Evolutionary conservation across 2,113 vertebrate species (phyloP).

Genomic region (Micromys minutus): DNA sequence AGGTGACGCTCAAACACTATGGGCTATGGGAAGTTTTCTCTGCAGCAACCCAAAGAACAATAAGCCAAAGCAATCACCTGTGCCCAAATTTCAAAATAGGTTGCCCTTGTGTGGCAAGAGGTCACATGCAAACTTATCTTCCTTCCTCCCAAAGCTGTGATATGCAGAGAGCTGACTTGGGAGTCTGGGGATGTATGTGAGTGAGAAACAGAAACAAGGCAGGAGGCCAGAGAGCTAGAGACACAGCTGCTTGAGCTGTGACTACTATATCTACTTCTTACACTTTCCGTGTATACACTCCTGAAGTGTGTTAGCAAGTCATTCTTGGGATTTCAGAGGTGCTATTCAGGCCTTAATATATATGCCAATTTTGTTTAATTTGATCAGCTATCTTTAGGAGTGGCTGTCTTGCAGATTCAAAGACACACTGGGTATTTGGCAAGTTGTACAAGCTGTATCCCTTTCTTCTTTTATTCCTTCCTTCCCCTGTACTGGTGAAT

Average conservation of each 20-base stretch:
- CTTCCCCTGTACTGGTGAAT: neutral
- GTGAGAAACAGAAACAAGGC: neutral
- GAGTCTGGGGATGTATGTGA: neutral
- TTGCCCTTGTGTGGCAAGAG: neutral
- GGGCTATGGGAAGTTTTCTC: rapidly evolving
- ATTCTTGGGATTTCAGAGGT: neutral
- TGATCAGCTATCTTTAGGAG: neutral
- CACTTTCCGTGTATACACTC: neutral
- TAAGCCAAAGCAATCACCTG: neutral
- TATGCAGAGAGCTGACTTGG: neutral
- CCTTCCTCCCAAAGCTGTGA: neutral
- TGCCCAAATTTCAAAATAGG: neutral
- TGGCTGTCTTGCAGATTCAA: neutral
- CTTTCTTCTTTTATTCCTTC: neutral
- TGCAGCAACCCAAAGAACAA: rapidly evolving
- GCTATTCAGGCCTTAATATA: neutral
- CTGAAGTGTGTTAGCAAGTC: neutral
- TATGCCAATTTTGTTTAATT: neutral
- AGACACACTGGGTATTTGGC: neutral
- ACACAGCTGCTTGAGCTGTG: rapidly evolving
- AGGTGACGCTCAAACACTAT: neutral
- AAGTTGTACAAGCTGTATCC: neutral
- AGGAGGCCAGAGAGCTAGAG: neutral
- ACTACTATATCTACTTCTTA: neutral
- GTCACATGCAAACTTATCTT: rapidly evolving